Percentiles rank a stretch among this genome's conserved stretches.
phyloP scores from a whole-genome alignment of 1,140 invertebrate species.

The Polypedilum pembai region DNA sequence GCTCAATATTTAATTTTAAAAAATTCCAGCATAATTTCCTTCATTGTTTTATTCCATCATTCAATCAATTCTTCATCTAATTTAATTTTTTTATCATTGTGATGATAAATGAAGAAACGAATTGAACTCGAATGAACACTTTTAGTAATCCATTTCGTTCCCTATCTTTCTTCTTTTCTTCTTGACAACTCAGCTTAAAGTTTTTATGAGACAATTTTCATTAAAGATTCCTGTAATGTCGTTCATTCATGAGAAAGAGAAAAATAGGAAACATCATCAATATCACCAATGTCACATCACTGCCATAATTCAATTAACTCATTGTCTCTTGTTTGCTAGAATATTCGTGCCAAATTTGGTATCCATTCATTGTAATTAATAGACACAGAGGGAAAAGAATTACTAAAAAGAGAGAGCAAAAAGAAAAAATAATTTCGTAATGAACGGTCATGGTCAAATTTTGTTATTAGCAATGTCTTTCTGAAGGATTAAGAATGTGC shows the following conservation, averaged over 20 bases:
- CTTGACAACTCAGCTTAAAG: not conserved
- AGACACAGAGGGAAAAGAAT: not conserved
- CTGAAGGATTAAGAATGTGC: not conserved
- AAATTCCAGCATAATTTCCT: no score
- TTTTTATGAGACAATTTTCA: not conserved
- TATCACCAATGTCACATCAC: constrained; percentile 17
- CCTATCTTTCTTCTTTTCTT: not conserved
- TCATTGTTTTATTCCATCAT: not conserved
- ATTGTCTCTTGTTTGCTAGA: not conserved
- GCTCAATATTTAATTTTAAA: no score
- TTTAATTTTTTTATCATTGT: not conserved
- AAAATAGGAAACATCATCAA: not conserved
- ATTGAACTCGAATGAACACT: constrained; percentile 3
- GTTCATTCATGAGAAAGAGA: not conserved
- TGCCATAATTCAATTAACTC: constrained; percentile 4
- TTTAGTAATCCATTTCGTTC: not conserved
- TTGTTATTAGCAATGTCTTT: not conserved
- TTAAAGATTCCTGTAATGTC: constrained; percentile 12
- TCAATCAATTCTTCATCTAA: not conserved
- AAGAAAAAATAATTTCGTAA: not conserved
- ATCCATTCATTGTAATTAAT: not conserved
- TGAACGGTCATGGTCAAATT: not conserved
- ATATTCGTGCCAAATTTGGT: not conserved
- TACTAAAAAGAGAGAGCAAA: not conserved
- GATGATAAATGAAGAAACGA: not conserved